phyloP scores from a whole-genome alignment of 1,140 invertebrate species.

The Caligus rogercresseyi region DNA sequence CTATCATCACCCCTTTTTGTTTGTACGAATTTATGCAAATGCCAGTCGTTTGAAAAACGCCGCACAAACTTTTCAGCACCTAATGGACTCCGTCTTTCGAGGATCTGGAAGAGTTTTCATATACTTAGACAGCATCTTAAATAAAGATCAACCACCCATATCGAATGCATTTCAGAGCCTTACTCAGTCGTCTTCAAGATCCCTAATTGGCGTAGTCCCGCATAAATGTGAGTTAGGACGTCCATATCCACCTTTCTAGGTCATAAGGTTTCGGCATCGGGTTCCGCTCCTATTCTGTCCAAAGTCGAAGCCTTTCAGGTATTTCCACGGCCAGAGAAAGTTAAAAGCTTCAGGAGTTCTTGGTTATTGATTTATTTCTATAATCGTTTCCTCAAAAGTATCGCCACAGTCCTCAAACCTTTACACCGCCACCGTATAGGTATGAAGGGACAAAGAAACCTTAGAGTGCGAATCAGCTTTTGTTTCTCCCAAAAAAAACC shows the following conservation, averaged over 20 bases:
- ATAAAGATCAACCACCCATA: slow-evolving; percentile 27
- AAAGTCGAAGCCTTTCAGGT: slow-evolving; percentile 25
- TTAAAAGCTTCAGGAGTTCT: background rate
- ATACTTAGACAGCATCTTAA: slow-evolving; percentile 37
- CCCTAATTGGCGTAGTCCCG: slow-evolving; percentile 26
- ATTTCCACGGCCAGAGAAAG: slow-evolving; percentile 21
- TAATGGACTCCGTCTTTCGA: slow-evolving; percentile 30
- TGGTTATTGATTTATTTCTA: too few species aligned
- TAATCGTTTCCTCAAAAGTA: background rate
- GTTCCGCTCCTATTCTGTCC: too few species aligned
- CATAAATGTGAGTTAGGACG: slow-evolving; percentile 19
- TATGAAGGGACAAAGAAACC: too few species aligned
- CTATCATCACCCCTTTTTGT: slow-evolving; percentile 25
- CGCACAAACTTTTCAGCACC: slow-evolving; percentile 32
- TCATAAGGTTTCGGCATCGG: background rate
- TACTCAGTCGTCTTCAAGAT: slow-evolving; percentile 24
- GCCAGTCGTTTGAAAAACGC: slow-evolving; percentile 32
- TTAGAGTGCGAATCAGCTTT: too few species aligned
- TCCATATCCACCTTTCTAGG: background rate
- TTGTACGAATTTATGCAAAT: slow-evolving; percentile 28
- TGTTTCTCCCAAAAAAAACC: too few species aligned
- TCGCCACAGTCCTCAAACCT: background rate
- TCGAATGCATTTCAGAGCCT: slow-evolving; percentile 22
- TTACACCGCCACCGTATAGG: background rate
- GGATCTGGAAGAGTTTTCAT: slow-evolving; percentile 21